These are phyloP conservation scores for Drosophila oshimai DNA, from an alignment of 1,140 invertebrate genomes.

Conservation along the genomic window DNA sequence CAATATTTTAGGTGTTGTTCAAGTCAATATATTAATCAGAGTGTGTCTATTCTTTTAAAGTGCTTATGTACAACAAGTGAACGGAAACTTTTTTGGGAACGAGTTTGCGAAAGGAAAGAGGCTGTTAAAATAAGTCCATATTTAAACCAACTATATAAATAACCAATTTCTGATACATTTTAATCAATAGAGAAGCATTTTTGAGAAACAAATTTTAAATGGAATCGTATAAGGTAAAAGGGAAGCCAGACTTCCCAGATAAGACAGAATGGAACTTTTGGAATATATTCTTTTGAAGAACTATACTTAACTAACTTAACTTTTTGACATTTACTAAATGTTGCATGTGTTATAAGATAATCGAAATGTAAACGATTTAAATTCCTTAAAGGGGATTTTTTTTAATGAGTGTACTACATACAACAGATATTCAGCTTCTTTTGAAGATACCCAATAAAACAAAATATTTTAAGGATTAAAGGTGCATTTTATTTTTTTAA, in stretches of 20 bases:
- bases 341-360: constrained; percentile 19
- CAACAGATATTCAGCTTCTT: constrained; percentile 20
- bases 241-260: not conserved
- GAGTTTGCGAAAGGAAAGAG: constrained; percentile 35
- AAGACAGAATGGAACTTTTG: constrained; percentile 8
- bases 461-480: not conserved
- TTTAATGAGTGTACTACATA: constrained; percentile 7
- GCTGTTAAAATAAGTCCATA: constrained; percentile 43
- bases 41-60: not conserved
- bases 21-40: constrained; percentile 13
- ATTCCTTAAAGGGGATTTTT: not conserved
- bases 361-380: not conserved
- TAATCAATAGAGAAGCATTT: not conserved
- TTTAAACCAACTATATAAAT: constrained; percentile 4
- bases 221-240: not conserved
- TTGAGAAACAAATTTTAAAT: constrained; percentile 19
- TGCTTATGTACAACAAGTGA: not conserved
- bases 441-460: constrained; percentile 32
- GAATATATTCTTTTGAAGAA: constrained; percentile 29
- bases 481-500: not conserved
- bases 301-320: constrained; percentile 2
- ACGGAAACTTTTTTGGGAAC: not conserved
- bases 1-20: constrained; percentile 5
- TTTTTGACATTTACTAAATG: constrained; percentile 21
- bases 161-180: not conserved